Evolutionary conservation across 2,113 vertebrate genomes (phyloP).

Genomic region (Theristicus caerulescens): DNA sequence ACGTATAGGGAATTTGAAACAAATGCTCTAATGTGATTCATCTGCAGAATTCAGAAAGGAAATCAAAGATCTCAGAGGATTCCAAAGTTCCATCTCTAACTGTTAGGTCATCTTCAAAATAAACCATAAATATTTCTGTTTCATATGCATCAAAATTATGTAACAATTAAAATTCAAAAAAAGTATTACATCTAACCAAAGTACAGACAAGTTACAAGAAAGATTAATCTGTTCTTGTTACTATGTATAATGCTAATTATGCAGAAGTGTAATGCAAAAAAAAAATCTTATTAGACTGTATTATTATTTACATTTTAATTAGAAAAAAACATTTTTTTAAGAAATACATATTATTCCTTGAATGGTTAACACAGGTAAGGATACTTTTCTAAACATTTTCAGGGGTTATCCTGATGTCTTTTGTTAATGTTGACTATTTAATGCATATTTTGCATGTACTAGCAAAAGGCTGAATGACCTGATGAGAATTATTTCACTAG

Average conservation of each 20-base stretch:
- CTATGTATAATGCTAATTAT: background rate
- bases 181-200: background rate
- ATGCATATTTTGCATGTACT: background rate
- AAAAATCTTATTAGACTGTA: background rate
- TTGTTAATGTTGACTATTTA: background rate
- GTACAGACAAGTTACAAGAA: background rate
- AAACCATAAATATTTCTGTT: conserved; percentile 12
- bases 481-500: conserved; percentile 11
- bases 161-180: background rate
- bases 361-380: background rate
- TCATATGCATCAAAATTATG: background rate
- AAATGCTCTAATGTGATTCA: background rate
- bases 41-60: background rate
- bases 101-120: background rate
- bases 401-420: background rate
- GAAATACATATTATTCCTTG: background rate
- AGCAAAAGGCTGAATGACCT: conserved; percentile 1
- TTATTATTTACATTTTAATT: background rate
- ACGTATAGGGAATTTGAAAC: background rate
- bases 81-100: background rate
- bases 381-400: background rate
- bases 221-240: background rate
- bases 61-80: background rate
- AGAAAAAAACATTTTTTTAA: background rate
- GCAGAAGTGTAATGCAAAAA: background rate